Conservation (phyloP, 2,113 vertebrate genomes). For the Halcyon senegalensis region DNA sequence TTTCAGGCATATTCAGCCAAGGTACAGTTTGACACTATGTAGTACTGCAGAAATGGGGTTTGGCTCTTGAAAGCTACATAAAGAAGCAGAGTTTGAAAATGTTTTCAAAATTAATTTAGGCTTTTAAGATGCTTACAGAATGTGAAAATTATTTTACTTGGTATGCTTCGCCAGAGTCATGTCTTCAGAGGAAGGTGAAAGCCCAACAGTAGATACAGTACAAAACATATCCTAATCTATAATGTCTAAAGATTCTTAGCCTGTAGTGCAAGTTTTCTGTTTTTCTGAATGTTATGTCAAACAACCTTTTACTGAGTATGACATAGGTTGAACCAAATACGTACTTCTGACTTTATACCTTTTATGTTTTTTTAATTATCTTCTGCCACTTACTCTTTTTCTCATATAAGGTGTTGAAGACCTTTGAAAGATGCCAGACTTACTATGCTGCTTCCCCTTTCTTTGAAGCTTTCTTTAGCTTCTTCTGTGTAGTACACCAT, state of each 20-base stretch:
- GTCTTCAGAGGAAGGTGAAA: background rate
- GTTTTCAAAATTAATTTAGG: background rate
- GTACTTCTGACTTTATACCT: background rate
- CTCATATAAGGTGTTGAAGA: background rate
- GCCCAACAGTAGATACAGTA: background rate
- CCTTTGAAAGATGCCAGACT: background rate
- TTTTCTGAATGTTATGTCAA: background rate
- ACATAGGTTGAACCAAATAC: background rate
- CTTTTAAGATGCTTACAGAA: background rate
- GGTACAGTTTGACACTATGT: background rate
- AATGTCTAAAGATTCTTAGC: background rate
- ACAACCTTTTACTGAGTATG: background rate
- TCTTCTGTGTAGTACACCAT: background rate
- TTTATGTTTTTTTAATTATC: background rate
- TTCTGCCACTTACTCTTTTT: background rate
- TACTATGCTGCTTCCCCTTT: background rate
- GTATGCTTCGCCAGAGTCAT: background rate
- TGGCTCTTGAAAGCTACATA: background rate
- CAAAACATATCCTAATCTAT: background rate
- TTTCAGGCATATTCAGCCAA: background rate
- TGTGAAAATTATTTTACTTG: background rate
- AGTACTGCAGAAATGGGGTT: background rate
- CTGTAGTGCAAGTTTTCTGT: background rate
- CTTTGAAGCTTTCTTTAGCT: background rate
- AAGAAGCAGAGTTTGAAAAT: background rate